Conservation (phyloP, 2,888 invertebrate species). For the Atrina japonica region DNA sequence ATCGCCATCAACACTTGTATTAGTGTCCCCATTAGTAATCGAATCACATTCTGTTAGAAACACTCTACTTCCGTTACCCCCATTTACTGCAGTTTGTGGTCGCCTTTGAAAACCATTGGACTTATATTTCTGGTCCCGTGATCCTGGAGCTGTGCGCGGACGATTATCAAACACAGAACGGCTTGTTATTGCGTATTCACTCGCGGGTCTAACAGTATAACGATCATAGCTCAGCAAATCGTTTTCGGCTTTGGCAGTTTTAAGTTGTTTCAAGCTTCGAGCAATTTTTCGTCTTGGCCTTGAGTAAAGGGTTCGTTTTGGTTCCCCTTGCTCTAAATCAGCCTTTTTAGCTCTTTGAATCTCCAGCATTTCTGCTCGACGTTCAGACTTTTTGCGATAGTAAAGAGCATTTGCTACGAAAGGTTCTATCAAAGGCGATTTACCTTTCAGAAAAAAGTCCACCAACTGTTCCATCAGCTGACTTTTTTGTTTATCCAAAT, state of each 20-base stretch:
- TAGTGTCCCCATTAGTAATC: slow-evolving; percentile 34
- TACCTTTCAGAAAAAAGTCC: slow-evolving; percentile 69
- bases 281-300: slow-evolving; percentile 54
- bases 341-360: slow-evolving; percentile 40
- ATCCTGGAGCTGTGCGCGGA: slow-evolving; percentile 34
- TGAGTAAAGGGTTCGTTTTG: slow-evolving; percentile 40
- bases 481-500: slow-evolving; percentile 48
- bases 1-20: slow-evolving; percentile 38
- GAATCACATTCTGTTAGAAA: slow-evolving; percentile 58
- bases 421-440: slow-evolving; percentile 71
- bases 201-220: slow-evolving; percentile 8
- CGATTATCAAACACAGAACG: slow-evolving; percentile 24
- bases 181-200: slow-evolving; percentile 11
- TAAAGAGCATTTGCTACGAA: slow-evolving; percentile 69
- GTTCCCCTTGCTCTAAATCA: slow-evolving; percentile 30
- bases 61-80: slow-evolving; percentile 21
- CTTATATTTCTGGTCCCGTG: not conserved
- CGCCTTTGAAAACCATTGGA: not conserved
- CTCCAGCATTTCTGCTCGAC: slow-evolving; percentile 51
- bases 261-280: slow-evolving; percentile 64
- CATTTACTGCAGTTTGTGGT: not conserved
- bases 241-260: slow-evolving; percentile 62
- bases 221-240: slow-evolving; percentile 51
- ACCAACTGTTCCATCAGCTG: slow-evolving; percentile 59
- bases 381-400: slow-evolving; percentile 61